phyloP scores from a whole-genome alignment of 1,140 invertebrate species.

The Arctopsyche grandis region DNA sequence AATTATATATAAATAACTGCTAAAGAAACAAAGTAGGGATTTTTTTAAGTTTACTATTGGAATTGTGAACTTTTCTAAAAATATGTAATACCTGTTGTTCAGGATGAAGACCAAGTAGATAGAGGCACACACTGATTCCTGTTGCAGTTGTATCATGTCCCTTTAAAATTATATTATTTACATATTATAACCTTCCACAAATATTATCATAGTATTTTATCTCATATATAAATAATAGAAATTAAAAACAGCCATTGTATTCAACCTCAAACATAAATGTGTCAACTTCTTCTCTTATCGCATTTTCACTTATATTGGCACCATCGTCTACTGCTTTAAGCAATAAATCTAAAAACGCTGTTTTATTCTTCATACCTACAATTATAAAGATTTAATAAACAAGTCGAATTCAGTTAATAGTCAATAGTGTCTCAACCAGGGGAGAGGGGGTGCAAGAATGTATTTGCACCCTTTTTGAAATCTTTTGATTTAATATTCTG shows the following conservation, averaged over 20 bases:
- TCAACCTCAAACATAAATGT: conserved; percentile 84
- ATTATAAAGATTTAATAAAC: not conserved
- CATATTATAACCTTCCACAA: no score
- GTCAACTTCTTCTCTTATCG: conserved; percentile 85
- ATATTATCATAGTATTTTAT: no score
- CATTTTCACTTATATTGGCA: conserved; percentile 68
- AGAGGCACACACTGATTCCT: conserved; percentile 68
- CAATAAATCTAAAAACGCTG: conserved; percentile 80
- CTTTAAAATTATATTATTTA: no score
- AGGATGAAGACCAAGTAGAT: conserved; percentile 69
- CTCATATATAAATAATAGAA: no score
- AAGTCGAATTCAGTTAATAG: not conserved
- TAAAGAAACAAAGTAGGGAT: not conserved
- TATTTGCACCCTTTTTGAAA: no score
- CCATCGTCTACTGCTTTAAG: conserved; percentile 71
- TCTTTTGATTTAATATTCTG: no score
- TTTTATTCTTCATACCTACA: conserved; percentile 64
- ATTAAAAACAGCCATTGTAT: conserved; percentile 33
- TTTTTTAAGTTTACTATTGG: conserved; percentile 22
- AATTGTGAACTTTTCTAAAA: conserved; percentile 23
- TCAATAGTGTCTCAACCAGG: no score
- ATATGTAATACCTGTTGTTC: conserved; percentile 66
- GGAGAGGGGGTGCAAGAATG: no score
- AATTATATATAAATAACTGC: not conserved
- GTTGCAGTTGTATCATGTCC: conserved; percentile 79